Evolutionary conservation across 2,888 invertebrate species (phyloP).

Genomic region (Ichneumoninae sp.): DNA sequence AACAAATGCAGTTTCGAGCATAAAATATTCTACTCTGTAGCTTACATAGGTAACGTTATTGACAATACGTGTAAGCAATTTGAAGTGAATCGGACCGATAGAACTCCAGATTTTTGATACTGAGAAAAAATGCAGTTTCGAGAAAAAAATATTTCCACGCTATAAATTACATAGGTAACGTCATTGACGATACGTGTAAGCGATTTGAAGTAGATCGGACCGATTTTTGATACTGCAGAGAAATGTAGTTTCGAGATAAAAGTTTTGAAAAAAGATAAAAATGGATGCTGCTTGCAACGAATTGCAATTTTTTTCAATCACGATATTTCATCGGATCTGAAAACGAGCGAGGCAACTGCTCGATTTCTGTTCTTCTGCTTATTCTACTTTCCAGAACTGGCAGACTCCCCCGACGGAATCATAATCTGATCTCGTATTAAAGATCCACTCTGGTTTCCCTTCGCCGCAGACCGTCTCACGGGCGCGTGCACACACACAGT

Average conservation of each 20-base stretch:
- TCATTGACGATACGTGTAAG: not conserved
- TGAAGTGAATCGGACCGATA: too few relatives aligned
- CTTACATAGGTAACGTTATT: too few relatives aligned
- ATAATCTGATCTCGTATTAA: conserved; percentile 83
- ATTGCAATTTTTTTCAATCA: not conserved
- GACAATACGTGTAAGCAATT: too few relatives aligned
- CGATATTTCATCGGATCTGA: conserved; percentile 15
- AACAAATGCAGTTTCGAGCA: too few relatives aligned
- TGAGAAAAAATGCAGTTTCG: too few relatives aligned
- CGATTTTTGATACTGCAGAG: not conserved
- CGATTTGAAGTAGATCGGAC: not conserved
- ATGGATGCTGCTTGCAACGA: not conserved
- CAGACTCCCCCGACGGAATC: conserved; percentile 80
- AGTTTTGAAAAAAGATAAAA: not conserved
- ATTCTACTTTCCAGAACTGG: conserved; percentile 43
- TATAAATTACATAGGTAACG: too few relatives aligned
- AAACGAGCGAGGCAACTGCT: conserved; percentile 4
- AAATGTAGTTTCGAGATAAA: not conserved
- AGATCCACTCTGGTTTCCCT: conserved; percentile 75
- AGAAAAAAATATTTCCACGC: too few relatives aligned
- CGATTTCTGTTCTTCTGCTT: conserved; percentile 35
- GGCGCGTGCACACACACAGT: conserved; percentile 34
- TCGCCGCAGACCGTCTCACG: conserved; percentile 63
- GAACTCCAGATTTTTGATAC: too few relatives aligned
- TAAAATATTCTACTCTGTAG: too few relatives aligned